Evolutionary conservation across 1,140 invertebrate species (phyloP), one percentile per base, ranked within the genome.

Genomic region (Gonioctena quinquepunctata): DNA sequence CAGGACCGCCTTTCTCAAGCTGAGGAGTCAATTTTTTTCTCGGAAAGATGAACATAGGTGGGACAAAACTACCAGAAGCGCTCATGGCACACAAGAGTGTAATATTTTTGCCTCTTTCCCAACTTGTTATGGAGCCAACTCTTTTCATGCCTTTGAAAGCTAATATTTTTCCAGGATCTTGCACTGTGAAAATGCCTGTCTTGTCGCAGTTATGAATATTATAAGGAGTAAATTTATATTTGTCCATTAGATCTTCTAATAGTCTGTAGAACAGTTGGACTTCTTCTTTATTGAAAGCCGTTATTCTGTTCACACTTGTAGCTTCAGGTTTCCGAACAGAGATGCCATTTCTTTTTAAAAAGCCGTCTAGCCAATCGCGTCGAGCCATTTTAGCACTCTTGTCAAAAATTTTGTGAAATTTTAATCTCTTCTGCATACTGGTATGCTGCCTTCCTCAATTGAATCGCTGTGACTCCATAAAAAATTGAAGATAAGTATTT

Each of bases 181-280:
- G 26, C 23, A 54, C 56, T 7, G 69, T 71, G 11, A 21, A 23
- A 25, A 71, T 42, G 8, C 64, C 69, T 2, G 57, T 71, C 48
- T 70, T 64, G 42, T 70, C 63, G 16, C 18, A 5, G 59, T 70
- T 70, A 27, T 66, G 69, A 11, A 59, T 59, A 11, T 59, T 19
- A 22, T 19, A 22, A 11, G 56, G n/a, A 22, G 8, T 22, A 33
- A 67, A 33, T 52, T 67, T 25, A 54, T 59, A 25, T 68, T 59
- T 68, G 66, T 63, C 67, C 61, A 68, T 18, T 42, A 68, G 22
- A 13, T 16, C 19, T n/a, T 28, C 50, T n/a, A 42, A 27, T 18
- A 23, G 56, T 84, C 85, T 49, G 76, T 84, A 73, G 73, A 79
- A 79, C 27, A 68, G 6, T 13, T 61, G 16, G 8, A 77, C 67